phyloP scores from a whole-genome alignment of 2,113 vertebrate species.

The Rutilus rutilus region DNA sequence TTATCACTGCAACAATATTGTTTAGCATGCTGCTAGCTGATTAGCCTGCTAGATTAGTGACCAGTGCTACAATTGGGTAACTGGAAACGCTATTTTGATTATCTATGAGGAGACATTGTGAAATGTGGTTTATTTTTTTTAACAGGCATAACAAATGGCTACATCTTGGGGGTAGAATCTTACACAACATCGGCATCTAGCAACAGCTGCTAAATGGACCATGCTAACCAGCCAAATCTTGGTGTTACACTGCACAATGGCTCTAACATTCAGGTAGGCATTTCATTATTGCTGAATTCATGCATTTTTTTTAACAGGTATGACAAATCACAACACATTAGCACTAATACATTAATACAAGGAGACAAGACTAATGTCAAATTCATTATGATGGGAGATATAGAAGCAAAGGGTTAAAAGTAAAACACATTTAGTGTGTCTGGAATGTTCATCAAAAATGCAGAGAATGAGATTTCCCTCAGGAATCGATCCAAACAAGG shows the following conservation, averaged over 20 bases:
- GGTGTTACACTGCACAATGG: background rate
- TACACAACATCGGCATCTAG: background rate
- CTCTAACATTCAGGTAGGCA: background rate
- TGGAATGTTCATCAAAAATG: background rate
- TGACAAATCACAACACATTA: background rate
- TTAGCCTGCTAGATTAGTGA: slow-evolving; percentile 3
- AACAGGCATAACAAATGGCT: background rate
- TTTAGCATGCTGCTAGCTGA: background rate
- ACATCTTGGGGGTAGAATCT: background rate
- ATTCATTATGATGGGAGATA: background rate
- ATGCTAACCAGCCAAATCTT: background rate
- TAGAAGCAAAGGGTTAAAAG: background rate
- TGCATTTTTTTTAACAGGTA: background rate
- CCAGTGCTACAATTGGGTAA: background rate
- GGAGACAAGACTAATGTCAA: background rate
- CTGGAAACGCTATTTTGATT: background rate
- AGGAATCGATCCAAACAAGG: background rate
- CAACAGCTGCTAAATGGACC: background rate
- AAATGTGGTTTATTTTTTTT: background rate
- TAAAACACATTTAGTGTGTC: slow-evolving; percentile 4
- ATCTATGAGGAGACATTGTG: background rate
- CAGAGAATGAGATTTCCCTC: slow-evolving; percentile 15
- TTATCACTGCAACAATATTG: background rate
- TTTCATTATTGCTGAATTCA: background rate
- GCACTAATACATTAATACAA: too few species aligned